Evolutionary conservation across 2,113 vertebrate genomes (phyloP).

Genomic region (Cephalopholis sonnerati): DNA sequence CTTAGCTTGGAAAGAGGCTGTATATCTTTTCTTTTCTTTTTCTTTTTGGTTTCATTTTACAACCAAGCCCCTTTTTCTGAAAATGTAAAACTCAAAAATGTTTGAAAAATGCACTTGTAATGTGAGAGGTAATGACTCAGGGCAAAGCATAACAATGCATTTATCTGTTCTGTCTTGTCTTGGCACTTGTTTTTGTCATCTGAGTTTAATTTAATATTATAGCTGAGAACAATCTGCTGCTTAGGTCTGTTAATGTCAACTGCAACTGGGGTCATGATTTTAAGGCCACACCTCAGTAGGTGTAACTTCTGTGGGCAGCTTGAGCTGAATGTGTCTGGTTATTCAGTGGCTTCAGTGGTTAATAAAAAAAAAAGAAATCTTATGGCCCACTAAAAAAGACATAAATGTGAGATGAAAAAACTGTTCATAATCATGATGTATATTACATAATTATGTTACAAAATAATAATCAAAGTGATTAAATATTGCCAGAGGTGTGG

Average conservation of each 20-base stretch:
- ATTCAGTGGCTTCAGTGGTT: neutral
- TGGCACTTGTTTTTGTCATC: conserved; percentile 1
- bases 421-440: no score
- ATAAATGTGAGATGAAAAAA: neutral
- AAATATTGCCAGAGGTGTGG: neutral
- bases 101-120: neutral
- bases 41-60: neutral
- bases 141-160: neutral
- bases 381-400: neutral
- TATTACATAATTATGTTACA: neutral
- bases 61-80: neutral
- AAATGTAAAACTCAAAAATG: neutral
- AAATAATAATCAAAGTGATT: neutral
- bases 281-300: neutral
- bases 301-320: neutral
- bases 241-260: neutral
- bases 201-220: neutral
- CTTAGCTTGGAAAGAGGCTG: no score
- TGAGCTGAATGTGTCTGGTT: neutral
- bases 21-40: no score
- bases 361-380: neutral
- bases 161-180: neutral
- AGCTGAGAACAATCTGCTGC: neutral
- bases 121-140: neutral
- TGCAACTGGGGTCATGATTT: neutral